These are phyloP conservation scores for Salvator merianae DNA, from an alignment of 2,113 vertebrate genomes.

Conservation along the genomic window DNA sequence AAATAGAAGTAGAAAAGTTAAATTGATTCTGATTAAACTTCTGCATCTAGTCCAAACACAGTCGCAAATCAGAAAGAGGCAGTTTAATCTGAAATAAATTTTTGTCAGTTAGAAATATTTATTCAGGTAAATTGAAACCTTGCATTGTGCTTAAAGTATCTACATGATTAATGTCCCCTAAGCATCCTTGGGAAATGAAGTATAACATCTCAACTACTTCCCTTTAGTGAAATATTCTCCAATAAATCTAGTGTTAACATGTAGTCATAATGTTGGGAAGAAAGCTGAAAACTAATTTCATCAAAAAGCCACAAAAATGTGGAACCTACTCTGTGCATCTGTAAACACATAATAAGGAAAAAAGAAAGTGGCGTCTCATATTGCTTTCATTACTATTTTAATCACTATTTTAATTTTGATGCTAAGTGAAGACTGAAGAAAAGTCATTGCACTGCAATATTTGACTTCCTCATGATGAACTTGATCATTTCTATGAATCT, in stretches of 20 bases:
- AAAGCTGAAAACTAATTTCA: constrained; percentile 38
- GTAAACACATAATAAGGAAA: constrained; percentile 19
- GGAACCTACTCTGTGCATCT: constrained; percentile 20
- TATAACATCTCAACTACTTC: constrained; percentile 45
- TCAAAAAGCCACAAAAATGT: constrained; percentile 33
- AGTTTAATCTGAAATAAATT: constrained; percentile 45
- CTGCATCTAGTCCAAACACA: constrained; percentile 12
- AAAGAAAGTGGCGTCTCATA: constrained; percentile 26
- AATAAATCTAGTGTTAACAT: constrained; percentile 56
- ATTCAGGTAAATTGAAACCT: constrained; percentile 57
- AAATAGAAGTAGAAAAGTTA: constrained; percentile 38
- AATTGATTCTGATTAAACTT: constrained; percentile 46
- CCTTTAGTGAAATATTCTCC: constrained; percentile 56
- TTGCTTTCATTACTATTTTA: constrained; percentile 31
- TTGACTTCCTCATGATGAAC: constrained; percentile 49
- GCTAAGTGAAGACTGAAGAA: constrained; percentile 46
- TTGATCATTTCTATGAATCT: constrained; percentile 12
- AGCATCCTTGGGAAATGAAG: constrained; percentile 57
- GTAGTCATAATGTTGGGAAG: constrained; percentile 29
- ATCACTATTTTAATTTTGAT: constrained; percentile 39
- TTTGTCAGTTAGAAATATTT: constrained; percentile 48
- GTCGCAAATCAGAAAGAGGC: constrained; percentile 43
- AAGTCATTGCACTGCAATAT: constrained; percentile 18
- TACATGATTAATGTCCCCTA: constrained; percentile 40
- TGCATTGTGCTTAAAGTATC: constrained; percentile 54